Evolutionary conservation across 2,797 vertebrate genomes (phyloP), one percentile per base, ranked within the genome.

Genomic region (Acanthurus tractus): DNA sequence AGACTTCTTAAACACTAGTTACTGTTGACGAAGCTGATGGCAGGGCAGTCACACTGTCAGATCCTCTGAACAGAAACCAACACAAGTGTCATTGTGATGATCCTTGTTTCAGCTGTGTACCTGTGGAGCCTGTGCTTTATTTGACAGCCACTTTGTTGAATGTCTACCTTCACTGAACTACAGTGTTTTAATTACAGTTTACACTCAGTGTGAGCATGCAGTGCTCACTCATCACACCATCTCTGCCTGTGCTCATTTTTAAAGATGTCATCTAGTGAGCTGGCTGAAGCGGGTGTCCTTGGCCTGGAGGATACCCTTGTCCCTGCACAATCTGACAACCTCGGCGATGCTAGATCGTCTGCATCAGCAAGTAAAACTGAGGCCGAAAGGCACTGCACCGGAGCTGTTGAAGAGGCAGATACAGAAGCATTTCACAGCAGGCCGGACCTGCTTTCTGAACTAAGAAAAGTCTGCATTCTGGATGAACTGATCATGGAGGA

Each of bases 401-500:
- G 59, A 36, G 8, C 23, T 13, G 11, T 29, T 34, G 3, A 2
- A 0, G 29, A 10, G 42, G 29, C 18, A n/a, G 23, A 38, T 0
- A 13, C 42, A 0, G 45, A 1, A 5, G 15, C 1, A 2, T 58
- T 68, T 44, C 23, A 44, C 25, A 52, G 67, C 63, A 65, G 65
- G 14, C 69, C 48, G 0, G 65, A 81, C 53, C 79, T 94, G 49
- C 78, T 94, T 50, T 74, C 70, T 0, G 93, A 94, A 76, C 69
- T 93, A 0, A 85, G 79, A 74, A 48, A 84, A 4, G 86, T 95
- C 18, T 74, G 86, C n/a, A 13, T 87, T 38, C 89, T 95, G 25
- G 93, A 96, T 14, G 75, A 94, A 48, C 81, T 88, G 42, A 95
- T 95, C 34, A 36, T 83, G 62, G 90, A 94, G 69, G 95, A 96